A percentile compares a stretch with the other conserved stretches of the same genome.
Conservation (phyloP, 2,888 invertebrate species). For the Phaedon cochleariae region DNA sequence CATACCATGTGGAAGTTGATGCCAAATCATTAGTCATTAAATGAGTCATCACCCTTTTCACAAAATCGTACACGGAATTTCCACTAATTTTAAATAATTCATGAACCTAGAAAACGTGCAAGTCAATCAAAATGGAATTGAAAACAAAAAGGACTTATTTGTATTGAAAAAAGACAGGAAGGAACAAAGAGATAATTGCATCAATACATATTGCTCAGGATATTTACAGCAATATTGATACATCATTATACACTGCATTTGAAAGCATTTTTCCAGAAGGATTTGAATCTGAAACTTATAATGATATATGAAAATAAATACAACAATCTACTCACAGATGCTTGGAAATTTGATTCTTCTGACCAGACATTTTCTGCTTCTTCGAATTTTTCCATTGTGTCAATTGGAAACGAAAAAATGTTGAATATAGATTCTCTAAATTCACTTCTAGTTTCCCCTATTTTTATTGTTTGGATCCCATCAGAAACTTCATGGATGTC, state of each 20-base stretch:
- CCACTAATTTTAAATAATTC: slow-evolving; percentile 1
- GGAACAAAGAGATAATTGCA: not conserved
- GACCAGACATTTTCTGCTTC: slow-evolving; percentile 6
- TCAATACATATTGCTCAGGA: not conserved
- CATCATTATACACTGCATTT: not conserved
- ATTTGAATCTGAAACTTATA: not conserved
- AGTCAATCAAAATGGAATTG: not conserved
- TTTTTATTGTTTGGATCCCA: not conserved
- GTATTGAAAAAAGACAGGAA: not conserved
- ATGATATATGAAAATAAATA: not conserved
- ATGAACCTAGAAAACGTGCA: not conserved
- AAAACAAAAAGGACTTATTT: not conserved
- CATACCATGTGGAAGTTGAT: not conserved
- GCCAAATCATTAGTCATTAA: not conserved
- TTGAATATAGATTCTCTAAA: not conserved
- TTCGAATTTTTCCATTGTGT: slow-evolving; percentile 1
- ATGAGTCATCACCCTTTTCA: not conserved
- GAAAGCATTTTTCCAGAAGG: not conserved
- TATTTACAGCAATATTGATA: not conserved
- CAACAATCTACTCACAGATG: slow-evolving; percentile 1
- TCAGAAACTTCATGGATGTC: not conserved
- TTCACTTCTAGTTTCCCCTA: not conserved
- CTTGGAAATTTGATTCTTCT: not conserved
- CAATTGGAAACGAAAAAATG: not conserved
- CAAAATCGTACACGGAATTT: slow-evolving; percentile 4